A percentile compares a stretch with the other conserved stretches of the same genome.
Conservation (phyloP, 2,888 invertebrate species). For the Caenorhabditis sinica region DNA sequence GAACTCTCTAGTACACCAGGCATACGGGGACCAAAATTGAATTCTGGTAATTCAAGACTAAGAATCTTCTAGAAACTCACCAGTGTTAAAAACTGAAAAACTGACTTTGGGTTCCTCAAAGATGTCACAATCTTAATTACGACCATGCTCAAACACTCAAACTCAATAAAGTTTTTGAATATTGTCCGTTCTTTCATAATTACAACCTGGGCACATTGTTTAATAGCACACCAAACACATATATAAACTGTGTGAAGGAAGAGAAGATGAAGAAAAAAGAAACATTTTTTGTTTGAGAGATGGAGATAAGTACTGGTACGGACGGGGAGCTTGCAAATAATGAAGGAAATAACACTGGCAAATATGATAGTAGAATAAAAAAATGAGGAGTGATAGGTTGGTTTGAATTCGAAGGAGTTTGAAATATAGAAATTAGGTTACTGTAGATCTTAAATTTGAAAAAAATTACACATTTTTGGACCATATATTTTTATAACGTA, state of each 20-base stretch:
- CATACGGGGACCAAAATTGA: too few species aligned
- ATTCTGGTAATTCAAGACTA: too few species aligned
- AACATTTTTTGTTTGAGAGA: neutral
- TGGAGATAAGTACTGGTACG: neutral
- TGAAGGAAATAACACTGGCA: constrained; percentile 5
- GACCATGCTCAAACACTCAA: neutral
- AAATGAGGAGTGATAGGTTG: too few species aligned
- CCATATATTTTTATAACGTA: too few species aligned
- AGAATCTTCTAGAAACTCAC: too few species aligned
- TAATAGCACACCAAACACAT: constrained; percentile 4
- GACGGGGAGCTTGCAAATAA: neutral
- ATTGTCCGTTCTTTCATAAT: neutral
- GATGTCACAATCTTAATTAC: neutral
- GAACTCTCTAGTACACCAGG: too few species aligned
- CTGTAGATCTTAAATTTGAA: too few species aligned
- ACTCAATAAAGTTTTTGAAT: constrained; percentile 7
- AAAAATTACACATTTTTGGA: too few species aligned
- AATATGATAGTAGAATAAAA: neutral
- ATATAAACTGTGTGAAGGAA: constrained; percentile 22
- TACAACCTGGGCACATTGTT: neutral
- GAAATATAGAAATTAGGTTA: too few species aligned
- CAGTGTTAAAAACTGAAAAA: too few species aligned
- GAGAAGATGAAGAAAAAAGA: constrained; percentile 7
- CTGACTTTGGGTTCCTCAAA: too few species aligned
- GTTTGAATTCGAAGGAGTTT: too few species aligned